Percentiles rank a stretch among this genome's conserved stretches.
Conservation (phyloP, 2,888 invertebrate species). For the Agrochola macilenta region DNA sequence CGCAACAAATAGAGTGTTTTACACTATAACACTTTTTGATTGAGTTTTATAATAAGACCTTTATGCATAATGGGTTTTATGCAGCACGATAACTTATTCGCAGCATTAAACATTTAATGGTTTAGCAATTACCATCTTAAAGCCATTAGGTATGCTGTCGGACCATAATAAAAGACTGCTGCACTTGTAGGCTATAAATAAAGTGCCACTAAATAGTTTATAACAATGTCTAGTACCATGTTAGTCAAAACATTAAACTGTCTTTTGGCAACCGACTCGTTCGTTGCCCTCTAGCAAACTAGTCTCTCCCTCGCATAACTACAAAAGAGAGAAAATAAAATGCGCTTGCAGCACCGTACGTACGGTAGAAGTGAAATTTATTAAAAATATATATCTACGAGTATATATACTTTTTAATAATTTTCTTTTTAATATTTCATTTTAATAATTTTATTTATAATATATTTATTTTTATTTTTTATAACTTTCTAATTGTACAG, state of each 20-base stretch:
- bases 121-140: slow-evolving; percentile 36
- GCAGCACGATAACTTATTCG: slow-evolving; percentile 11
- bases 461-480: too few species aligned
- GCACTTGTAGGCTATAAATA: slow-evolving; percentile 48
- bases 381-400: too few species aligned
- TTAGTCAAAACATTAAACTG: slow-evolving; percentile 56
- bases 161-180: slow-evolving; percentile 29
- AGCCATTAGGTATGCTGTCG: slow-evolving; percentile 13
- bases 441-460: too few species aligned
- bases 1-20: not conserved
- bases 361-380: too few species aligned
- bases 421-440: too few species aligned
- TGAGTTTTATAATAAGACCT: not conserved
- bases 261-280: slow-evolving; percentile 53
- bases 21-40: not conserved
- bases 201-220: slow-evolving; percentile 29
- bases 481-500: too few species aligned
- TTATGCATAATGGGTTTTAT: not conserved
- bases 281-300: slow-evolving; percentile 32
- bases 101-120: slow-evolving; percentile 18
- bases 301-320: not conserved
- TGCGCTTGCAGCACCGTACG: too few species aligned
- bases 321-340: not conserved
- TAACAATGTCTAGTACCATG: slow-evolving; percentile 41
- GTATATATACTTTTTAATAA: too few species aligned